Evolutionary conservation across 2,797 vertebrate species (phyloP).

Genomic region (Tragopan temminckii): DNA sequence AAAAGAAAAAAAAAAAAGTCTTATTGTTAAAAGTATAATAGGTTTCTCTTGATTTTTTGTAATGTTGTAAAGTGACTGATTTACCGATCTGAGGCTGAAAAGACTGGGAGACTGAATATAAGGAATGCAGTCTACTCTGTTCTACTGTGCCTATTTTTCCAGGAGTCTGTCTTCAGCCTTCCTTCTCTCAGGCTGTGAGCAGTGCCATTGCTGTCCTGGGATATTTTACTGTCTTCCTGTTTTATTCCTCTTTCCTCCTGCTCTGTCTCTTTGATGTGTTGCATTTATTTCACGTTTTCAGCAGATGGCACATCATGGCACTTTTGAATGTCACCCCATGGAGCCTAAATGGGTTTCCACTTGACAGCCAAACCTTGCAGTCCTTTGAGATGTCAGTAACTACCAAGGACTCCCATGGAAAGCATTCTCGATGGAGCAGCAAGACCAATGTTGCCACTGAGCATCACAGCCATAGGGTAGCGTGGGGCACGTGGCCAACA

Average conservation of each 20-base stretch:
- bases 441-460: accelerated
- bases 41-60: background rate
- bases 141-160: background rate
- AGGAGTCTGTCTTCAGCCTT: background rate
- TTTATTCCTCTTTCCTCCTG: background rate
- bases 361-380: background rate
- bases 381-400: background rate
- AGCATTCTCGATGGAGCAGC: background rate
- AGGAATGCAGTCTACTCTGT: background rate
- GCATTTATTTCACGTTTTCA: background rate
- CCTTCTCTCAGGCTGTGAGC: background rate
- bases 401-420: accelerated
- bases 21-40: background rate
- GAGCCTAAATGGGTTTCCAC: background rate
- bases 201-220: background rate
- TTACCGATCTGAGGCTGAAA: background rate
- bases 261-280: background rate
- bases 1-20: background rate
- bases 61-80: background rate
- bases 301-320: background rate
- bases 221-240: background rate
- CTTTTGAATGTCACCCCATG: background rate
- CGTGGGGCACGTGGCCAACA: accelerated
- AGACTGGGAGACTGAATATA: background rate
- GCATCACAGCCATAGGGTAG: accelerated